Evolutionary conservation across 2,888 invertebrate genomes (phyloP), one percentile per base, ranked within the genome.

Genomic region (Eudemis profundana): DNA sequence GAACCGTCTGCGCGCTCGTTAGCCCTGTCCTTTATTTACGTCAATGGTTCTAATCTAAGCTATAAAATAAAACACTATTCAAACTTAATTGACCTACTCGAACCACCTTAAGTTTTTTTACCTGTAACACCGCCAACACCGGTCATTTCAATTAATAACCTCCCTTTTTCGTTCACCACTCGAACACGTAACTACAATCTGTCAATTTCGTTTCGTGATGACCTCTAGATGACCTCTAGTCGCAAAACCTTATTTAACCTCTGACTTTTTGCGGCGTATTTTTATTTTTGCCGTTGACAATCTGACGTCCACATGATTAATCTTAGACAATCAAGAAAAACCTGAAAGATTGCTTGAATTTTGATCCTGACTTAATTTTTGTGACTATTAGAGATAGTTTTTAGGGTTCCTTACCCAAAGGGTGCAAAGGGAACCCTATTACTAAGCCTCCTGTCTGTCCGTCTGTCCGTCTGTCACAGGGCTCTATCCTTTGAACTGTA

Each of bases 131-230:
- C 15, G 12, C 15, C 17, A 0, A 4, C 8, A 10, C 14, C 38
- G n/a, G 14, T 10, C n/a, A 21, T 53, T 53, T 53, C 53, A 38
- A 53, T 53, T 27, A 51, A 53, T 38, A 53, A 38, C 38, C 27
- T 12, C 42, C 40, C 27, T 27, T 54, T 21, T 54, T 42, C 54
- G 54, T 10, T 54, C 29, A 51, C 29, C 40, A 14, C 61, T 33
- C 12, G 23, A 46, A 21, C 44, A 53, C 46, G 61, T 53, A 27
- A 14, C 51, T 8, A 27, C 53, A 61, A 61, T 53, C 61, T 61
- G 61, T 53, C 61, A 61, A 53, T 53, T 61, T 46, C 61, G 33
- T 47, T 29, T 46, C 53, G 36, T 23, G 53, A 46, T 61, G 53
- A 53, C 61, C 61, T 50, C 29, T 4, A 27, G 47, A 19, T 44